Evolutionary conservation across 2,888 invertebrate genomes (phyloP).

Genomic region (Lasioglossum villosulum): DNA sequence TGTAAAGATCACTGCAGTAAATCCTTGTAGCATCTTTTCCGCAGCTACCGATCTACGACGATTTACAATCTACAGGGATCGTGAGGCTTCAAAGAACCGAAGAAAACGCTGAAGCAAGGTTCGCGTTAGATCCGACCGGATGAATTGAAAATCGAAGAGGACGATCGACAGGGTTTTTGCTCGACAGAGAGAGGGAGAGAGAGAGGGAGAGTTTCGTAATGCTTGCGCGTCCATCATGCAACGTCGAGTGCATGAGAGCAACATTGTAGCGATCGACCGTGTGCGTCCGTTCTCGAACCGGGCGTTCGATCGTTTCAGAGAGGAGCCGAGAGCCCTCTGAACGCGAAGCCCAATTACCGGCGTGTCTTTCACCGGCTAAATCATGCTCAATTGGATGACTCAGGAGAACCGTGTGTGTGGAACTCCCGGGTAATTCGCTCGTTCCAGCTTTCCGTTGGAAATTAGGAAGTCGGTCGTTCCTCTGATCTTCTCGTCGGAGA

Average conservation of each 20-base stretch:
- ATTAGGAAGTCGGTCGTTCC: slow-evolving; percentile 17
- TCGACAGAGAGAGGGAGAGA: not conserved
- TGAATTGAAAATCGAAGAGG: slow-evolving; percentile 5
- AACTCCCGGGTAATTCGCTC: slow-evolving; percentile 8
- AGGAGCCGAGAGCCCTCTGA: slow-evolving; percentile 1
- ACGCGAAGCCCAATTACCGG: slow-evolving; percentile 16
- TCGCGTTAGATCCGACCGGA: not conserved
- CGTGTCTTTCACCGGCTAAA: slow-evolving; percentile 28
- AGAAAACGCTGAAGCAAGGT: not conserved
- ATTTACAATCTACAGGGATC: not conserved
- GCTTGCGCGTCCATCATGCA: slow-evolving; percentile 8
- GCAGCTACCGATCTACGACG: not conserved
- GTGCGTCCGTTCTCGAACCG: not conserved
- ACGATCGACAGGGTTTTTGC: slow-evolving; percentile 9
- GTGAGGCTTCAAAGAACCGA: not conserved
- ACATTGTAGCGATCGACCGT: slow-evolving; percentile 5
- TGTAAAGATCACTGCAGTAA: not conserved
- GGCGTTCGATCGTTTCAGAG: not conserved
- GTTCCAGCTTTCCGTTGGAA: slow-evolving; percentile 16
- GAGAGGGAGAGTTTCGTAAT: not conserved
- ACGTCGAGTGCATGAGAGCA: not conserved
- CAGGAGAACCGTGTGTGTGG: slow-evolving; percentile 8
- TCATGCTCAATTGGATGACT: slow-evolving; percentile 30
- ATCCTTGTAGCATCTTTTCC: too few species aligned
- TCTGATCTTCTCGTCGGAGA: not conserved